Base-by-base conservation (phyloP, 1,140 invertebrate genomes). In the Cotesia vestalis region DNA sequence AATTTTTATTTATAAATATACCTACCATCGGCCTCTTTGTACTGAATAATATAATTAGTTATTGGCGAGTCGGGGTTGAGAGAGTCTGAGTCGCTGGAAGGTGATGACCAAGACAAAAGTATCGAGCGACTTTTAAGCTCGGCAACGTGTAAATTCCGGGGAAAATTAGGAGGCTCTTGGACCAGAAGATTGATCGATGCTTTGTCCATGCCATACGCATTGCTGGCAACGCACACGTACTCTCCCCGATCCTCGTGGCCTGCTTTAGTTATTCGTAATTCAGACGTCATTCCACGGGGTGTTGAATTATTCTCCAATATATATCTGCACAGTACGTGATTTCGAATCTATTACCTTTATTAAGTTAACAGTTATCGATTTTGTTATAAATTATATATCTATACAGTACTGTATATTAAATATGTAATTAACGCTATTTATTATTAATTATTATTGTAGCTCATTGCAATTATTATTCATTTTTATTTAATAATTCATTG, bases 141-240 rank as follows among this genome's bases (percentile, higher is more conserved):
- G 11, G 88, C 83, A 4, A 91, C 84, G 73, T 88, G 88, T 38
- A 92, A 80, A 79, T 91, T 90, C 8, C 85, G 83, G 35, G 91
- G 91, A 67, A 90, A 89, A 79, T 91, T 91, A 27, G 91, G 91
- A 12, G 88, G 88, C 76, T 92, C 91, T 87, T 93, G 91, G 4
- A 93, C 92, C 62, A 90, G 88, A 4, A 94, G 83, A 76, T 90
- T 88, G 73, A 92, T 90, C 8, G 87, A 89, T 8, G 90, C 88
- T 69, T 90, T 88, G 78, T 93, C 92, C 40, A 89, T 88, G 1
- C 93, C 93, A 80, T 92, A 91, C 1, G 88, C 86, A 81, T 94
- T 94, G 66, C 86, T 88, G 1, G 92, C 92, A 11, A 88, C 84
- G 80, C 93, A 94, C 1, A 89, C 89, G 81, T 93, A 94, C 74